Evolutionary conservation across 2,113 vertebrate genomes (phyloP).

Genomic region (Toxostoma redivivum): DNA sequence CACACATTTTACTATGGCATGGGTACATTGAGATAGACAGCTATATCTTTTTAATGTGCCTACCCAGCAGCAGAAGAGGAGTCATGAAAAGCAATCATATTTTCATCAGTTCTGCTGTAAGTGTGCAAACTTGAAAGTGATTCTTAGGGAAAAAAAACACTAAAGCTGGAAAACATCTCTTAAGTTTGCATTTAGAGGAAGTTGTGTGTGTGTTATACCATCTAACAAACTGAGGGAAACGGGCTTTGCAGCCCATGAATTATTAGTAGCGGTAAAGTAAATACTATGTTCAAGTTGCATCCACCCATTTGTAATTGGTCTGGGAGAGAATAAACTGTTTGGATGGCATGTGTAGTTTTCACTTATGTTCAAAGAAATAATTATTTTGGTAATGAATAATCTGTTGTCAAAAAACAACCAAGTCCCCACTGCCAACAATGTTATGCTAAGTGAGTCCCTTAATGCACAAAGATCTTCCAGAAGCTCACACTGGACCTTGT

Average conservation of each 20-base stretch:
- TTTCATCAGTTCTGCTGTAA: conserved; percentile 5
- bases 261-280: neutral
- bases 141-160: neutral
- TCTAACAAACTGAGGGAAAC: neutral
- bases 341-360: neutral
- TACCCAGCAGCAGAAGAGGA: neutral
- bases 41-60: conserved; percentile 36
- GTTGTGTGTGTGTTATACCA: neutral
- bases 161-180: neutral
- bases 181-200: neutral
- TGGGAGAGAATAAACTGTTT: neutral
- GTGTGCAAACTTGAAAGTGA: neutral
- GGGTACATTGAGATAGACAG: conserved; percentile 55
- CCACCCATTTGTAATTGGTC: neutral
- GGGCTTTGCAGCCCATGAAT: neutral
- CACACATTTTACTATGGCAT: conserved; percentile 60
- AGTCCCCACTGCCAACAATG: neutral
- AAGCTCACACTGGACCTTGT: neutral
- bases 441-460: neutral
- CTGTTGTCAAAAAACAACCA: neutral
- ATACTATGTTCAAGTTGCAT: neutral
- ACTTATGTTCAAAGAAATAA: neutral
- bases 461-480: neutral
- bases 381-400: neutral
- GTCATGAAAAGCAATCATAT: neutral